phyloP scores from a whole-genome alignment of 2,797 vertebrate genomes.

The Limosa lapponica region DNA sequence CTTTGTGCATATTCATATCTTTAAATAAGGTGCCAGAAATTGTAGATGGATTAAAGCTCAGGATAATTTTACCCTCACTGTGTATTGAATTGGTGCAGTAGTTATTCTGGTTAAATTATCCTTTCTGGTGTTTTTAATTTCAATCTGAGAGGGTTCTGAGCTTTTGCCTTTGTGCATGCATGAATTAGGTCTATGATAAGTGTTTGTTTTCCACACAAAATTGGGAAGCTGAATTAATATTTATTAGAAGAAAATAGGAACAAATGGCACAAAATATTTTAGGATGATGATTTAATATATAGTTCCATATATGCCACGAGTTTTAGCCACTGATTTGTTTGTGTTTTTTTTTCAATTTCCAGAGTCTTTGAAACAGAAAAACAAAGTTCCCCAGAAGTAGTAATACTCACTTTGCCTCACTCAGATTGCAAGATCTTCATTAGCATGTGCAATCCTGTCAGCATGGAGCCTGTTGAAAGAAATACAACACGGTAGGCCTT shows the following conservation, averaged over 20 bases:
- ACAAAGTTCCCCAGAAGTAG: not conserved
- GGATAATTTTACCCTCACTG: not conserved
- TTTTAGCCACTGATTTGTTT: not conserved
- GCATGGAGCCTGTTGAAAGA: not conserved
- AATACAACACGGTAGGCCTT: not conserved
- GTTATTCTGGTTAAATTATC: constrained; percentile 17
- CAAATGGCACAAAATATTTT: not conserved
- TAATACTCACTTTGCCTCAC: not conserved
- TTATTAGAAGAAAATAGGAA: not conserved
- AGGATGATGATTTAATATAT: not conserved
- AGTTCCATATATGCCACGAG: not conserved
- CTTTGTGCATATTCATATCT: not conserved
- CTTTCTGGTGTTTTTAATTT: constrained; percentile 38
- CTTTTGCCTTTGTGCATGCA: not conserved
- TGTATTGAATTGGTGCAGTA: not conserved
- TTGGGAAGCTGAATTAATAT: constrained; percentile 3
- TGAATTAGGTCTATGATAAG: not conserved
- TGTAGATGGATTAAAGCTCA: not conserved
- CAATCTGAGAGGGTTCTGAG: not conserved
- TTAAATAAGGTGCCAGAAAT: not conserved
- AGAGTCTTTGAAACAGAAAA: not conserved
- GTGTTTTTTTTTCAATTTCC: not conserved
- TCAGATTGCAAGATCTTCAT: not conserved
- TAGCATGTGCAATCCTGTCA: not conserved
- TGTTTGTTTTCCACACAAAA: constrained; percentile 3